Base-by-base conservation (phyloP, 2,888 invertebrate species). In the Cremastinae sp. region DNA sequence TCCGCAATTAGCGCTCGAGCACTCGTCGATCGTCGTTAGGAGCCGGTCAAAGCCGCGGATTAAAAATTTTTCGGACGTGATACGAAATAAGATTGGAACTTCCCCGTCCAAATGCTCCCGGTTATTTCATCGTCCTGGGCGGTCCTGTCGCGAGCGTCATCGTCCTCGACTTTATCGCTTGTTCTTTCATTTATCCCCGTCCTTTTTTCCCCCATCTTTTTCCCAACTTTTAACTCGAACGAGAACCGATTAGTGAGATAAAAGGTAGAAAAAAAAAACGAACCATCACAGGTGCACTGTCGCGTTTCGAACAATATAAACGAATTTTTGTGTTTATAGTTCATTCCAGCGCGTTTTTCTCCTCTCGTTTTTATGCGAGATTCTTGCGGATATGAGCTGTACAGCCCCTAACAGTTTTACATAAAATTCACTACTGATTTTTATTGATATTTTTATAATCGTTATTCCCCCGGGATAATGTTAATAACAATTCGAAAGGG, bases 111-210 rank as follows among this genome's bases (percentile, higher is more conserved):
- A 43, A 5, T 54, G 58, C 28, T 54, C 51, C 59, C 18, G 41
- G 34, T 61, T 18, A 20, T 69, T 41, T 75, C n/a, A n/a, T n/a
- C 85, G 78, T 83, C 84, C 80, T 85, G 85, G 85, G 85, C 82
- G 85, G 85, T 85, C 83, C 68, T 62, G 54, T 64, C 56, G 59
- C 72, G 51, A 45, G 53, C 53, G 36, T 4, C 14, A 43, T 53
- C 45, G 12, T 54, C 51, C 47, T 38, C 38, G 34, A 51, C 9
- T 69, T 49, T 41, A 14, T 20, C 9, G 54, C 49, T 43, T 51
- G 8, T 12, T 47, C 61, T 65, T 68, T 68, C 47, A 59, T 59
- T 73, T 65, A 65, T 54, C 65, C 69, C 76, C 73, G 73, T 73
- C 73, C 73, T 69, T 77, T 73, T 61, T 10, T 59, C 41, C 53